These are phyloP conservation scores for Brienomyrus longianalis DNA, from an alignment of 2,113 vertebrate species.

Conservation along the genomic window DNA sequence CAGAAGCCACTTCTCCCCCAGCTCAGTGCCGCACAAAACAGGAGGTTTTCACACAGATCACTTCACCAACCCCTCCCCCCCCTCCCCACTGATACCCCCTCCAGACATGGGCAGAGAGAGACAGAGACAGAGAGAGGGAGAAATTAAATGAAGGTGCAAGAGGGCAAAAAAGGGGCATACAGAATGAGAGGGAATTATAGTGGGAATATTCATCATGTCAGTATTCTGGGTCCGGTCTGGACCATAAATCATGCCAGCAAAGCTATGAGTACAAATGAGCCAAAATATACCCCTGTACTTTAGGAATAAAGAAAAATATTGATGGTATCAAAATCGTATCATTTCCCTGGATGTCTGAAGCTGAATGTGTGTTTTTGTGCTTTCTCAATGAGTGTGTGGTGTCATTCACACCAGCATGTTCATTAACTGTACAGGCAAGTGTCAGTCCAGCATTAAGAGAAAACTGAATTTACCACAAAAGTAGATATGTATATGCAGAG, in stretches of 20 bases:
- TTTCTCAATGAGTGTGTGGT: not conserved
- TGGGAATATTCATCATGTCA: not conserved
- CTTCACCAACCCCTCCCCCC: constrained; percentile 28
- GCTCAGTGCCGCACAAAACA: constrained; percentile 47
- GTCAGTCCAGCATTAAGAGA: not conserved
- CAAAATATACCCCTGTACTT: constrained; percentile 53
- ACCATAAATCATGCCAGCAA: constrained; percentile 57
- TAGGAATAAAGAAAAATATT: constrained; percentile 52
- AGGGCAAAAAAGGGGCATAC: not conserved
- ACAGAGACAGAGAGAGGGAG: not conserved
- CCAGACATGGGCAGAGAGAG: constrained; percentile 15
- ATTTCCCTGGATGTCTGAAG: constrained; percentile 35
- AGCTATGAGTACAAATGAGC: constrained; percentile 45
- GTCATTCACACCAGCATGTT: not conserved
- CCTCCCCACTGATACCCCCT: constrained; percentile 7
- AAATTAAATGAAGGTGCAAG: not conserved
- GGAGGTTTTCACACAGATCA: constrained; percentile 51
- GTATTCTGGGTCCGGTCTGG: not conserved
- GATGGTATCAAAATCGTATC: constrained; percentile 58
- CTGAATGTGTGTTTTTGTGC: not conserved
- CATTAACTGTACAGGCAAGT: not conserved
- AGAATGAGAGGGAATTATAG: not conserved
- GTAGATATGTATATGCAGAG: not conserved
- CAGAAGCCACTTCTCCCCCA: constrained; percentile 46
- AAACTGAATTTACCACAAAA: not conserved